phyloP scores from a whole-genome alignment of 2,888 invertebrate genomes.

The Zhengitettix transpicula region DNA sequence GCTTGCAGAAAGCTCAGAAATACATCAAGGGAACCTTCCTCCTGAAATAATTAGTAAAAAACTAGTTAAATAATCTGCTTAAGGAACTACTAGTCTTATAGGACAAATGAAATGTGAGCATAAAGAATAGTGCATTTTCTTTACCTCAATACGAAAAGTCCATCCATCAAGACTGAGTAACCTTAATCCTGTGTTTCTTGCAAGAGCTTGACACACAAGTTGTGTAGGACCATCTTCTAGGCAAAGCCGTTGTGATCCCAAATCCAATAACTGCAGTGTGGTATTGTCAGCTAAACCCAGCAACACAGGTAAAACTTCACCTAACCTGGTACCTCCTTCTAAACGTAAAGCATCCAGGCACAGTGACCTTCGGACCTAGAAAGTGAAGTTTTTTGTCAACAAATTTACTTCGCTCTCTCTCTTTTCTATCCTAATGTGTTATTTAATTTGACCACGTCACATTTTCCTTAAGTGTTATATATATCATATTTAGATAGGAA shows the following conservation, averaged over 20 bases:
- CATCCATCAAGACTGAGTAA: constrained; percentile 36
- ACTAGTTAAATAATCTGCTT: background rate
- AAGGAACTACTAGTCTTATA: background rate
- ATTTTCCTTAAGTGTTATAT: too few relatives aligned
- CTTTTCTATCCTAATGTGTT: too few relatives aligned
- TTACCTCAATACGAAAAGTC: constrained; percentile 37
- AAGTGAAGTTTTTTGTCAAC: too few relatives aligned
- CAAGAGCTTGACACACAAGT: constrained; percentile 29
- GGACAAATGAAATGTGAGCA: background rate
- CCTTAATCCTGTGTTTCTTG: constrained; percentile 29
- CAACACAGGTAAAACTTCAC: constrained; percentile 35
- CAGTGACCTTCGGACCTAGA: constrained; percentile 29
- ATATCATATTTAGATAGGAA: too few relatives aligned
- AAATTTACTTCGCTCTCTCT: too few relatives aligned
- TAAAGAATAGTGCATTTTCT: background rate
- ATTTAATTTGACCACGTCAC: too few relatives aligned
- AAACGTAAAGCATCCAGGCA: constrained; percentile 34
- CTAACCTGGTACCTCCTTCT: constrained; percentile 34
- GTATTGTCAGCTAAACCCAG: constrained; percentile 35
- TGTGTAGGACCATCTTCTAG: constrained; percentile 33
- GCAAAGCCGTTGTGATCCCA: constrained; percentile 33
- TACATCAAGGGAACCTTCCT: constrained; percentile 29
- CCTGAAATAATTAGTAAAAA: constrained; percentile 20
- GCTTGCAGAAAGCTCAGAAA: constrained; percentile 31
- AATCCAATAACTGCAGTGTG: constrained; percentile 33